These are phyloP conservation scores for Leuciscus idus DNA, from an alignment of 2,113 vertebrate species.

Conservation along the genomic window DNA sequence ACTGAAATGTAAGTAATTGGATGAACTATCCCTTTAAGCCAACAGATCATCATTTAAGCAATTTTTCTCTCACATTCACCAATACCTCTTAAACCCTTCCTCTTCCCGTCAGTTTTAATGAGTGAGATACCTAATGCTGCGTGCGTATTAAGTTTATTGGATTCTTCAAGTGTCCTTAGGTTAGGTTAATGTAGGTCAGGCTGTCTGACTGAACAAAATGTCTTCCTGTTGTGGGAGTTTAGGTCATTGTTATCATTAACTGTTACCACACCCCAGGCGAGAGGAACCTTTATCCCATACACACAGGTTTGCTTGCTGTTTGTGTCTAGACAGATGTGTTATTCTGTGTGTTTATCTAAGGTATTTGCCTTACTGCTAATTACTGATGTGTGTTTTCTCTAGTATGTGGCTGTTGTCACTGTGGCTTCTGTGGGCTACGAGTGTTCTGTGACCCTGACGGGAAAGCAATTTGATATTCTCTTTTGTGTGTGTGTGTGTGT, in stretches of 20 bases:
- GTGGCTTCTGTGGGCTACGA: neutral
- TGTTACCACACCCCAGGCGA: neutral
- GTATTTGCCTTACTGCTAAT: conserved; percentile 47
- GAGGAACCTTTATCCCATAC: conserved; percentile 16
- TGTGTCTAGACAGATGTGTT: conserved; percentile 8
- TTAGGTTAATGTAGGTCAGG: conserved; percentile 38
- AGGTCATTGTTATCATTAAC: conserved; percentile 25
- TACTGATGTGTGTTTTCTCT: conserved; percentile 44
- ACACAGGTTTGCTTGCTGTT: conserved; percentile 8
- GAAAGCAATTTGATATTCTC: conserved; percentile 1
- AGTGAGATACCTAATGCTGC: neutral
- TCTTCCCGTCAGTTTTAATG: neutral
- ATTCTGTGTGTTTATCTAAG: conserved; percentile 6
- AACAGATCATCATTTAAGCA: neutral
- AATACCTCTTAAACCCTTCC: conserved; percentile 7
- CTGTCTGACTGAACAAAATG: conserved; percentile 34
- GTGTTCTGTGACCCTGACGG: conserved; percentile 4
- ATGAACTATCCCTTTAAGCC: neutral
- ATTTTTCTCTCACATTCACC: neutral
- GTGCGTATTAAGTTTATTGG: conserved; percentile 27
- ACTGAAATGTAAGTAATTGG: neutral
- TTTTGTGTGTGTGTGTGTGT: neutral
- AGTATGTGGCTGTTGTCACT: conserved; percentile 26
- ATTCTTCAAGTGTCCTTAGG: conserved; percentile 22
- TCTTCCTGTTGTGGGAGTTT: conserved; percentile 37